phyloP scores from a whole-genome alignment of 2,888 invertebrate genomes.

The Lasioglossum villosulum region DNA sequence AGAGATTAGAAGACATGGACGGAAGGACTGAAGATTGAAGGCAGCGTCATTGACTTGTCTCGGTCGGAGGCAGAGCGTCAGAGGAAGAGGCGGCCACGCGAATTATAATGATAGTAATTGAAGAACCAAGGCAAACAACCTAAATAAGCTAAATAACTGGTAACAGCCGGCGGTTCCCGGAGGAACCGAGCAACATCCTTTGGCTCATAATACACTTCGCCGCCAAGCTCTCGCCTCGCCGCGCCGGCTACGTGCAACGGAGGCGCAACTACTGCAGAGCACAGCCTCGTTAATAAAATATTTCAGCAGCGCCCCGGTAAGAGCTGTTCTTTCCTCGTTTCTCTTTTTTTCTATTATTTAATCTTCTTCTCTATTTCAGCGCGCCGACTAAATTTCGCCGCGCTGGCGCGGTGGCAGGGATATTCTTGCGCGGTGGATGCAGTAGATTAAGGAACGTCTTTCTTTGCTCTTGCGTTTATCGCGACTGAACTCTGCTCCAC shows the following conservation, averaged over 20 bases:
- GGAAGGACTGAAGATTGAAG: neutral
- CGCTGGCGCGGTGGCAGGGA: slow-evolving; percentile 24
- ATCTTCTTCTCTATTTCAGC: slow-evolving; percentile 25
- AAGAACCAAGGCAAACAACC: slow-evolving; percentile 25
- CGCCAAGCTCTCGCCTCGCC: neutral
- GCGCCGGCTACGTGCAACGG: slow-evolving; percentile 5
- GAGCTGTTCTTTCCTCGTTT: slow-evolving; percentile 22
- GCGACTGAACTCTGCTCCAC: slow-evolving; percentile 19
- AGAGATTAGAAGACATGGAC: neutral
- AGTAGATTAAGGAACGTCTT: slow-evolving; percentile 37
- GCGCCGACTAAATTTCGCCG: slow-evolving; percentile 49
- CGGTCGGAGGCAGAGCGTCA: neutral
- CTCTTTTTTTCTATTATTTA: slow-evolving; percentile 44
- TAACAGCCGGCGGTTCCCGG: slow-evolving; percentile 22
- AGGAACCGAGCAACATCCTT: slow-evolving; percentile 26
- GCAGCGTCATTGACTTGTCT: neutral
- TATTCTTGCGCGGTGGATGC: slow-evolving; percentile 24
- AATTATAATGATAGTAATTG: slow-evolving; percentile 44
- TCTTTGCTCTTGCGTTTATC: slow-evolving; percentile 34
- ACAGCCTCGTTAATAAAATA: slow-evolving; percentile 55
- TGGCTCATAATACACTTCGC: slow-evolving; percentile 21
- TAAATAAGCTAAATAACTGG: slow-evolving; percentile 39
- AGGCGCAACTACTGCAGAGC: slow-evolving; percentile 29
- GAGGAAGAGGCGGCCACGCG: neutral
- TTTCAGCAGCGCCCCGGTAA: slow-evolving; percentile 36